These are phyloP conservation scores for Xestia sexstrigata DNA, from an alignment of 2,888 invertebrate genomes.

Conservation along the genomic window DNA sequence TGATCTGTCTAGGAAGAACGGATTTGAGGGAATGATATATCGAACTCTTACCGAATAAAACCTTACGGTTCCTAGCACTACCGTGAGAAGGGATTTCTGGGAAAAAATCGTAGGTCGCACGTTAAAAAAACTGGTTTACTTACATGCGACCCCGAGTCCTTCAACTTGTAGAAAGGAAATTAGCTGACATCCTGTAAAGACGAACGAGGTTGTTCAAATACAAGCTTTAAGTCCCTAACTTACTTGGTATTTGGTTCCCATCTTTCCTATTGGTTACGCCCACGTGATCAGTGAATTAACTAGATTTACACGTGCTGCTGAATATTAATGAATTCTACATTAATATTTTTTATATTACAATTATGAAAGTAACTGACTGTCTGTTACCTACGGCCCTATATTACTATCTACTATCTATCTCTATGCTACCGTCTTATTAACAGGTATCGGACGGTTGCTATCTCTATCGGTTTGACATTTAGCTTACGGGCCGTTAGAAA, in stretches of 20 bases:
- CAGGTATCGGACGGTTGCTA: too few species aligned
- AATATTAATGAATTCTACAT: background rate
- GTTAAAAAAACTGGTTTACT: too few species aligned
- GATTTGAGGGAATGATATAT: background rate
- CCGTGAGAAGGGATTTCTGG: background rate
- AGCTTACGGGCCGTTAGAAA: too few species aligned
- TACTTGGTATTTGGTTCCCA: background rate
- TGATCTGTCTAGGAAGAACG: background rate
- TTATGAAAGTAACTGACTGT: background rate
- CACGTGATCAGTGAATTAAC: background rate
- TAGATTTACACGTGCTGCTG: background rate
- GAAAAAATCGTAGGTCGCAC: background rate
- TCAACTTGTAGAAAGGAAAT: background rate
- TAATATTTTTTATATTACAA: background rate
- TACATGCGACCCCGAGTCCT: background rate
- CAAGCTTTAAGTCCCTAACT: background rate
- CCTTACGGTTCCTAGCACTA: background rate
- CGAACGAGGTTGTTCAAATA: background rate
- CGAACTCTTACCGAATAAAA: background rate
- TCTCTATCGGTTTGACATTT: too few species aligned
- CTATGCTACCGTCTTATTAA: too few species aligned
- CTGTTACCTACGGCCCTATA: background rate
- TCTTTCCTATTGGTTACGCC: slow-evolving; percentile 1
- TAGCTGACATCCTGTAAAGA: background rate
- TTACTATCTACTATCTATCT: too few species aligned